Evolutionary conservation across 2,113 vertebrate species (phyloP).

Genomic region (Kobus ellipsiprymnus): DNA sequence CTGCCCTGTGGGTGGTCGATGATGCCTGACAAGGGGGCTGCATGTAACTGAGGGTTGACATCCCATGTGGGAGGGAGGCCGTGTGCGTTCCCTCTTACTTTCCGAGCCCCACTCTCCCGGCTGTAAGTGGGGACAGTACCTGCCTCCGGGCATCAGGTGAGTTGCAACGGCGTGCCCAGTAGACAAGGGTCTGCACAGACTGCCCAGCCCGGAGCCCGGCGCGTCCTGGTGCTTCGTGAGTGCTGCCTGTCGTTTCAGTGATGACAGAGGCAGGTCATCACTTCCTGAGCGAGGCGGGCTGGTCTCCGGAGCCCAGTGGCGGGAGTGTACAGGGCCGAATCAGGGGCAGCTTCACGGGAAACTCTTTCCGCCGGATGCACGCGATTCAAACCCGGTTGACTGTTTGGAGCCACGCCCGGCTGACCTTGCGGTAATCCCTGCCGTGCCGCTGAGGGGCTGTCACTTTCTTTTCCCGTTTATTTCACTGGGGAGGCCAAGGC

Average conservation of each 20-base stretch:
- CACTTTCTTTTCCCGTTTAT: not conserved
- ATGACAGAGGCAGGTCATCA: not conserved
- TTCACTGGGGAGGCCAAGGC: not conserved
- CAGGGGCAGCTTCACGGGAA: not conserved
- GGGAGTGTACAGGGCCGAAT: fast-evolving
- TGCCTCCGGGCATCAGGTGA: fast-evolving
- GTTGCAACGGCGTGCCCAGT: fast-evolving
- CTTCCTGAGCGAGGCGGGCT: fast-evolving
- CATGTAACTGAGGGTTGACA: not conserved
- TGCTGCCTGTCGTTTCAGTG: not conserved
- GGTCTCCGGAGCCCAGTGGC: fast-evolving
- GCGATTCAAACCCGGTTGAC: fast-evolving
- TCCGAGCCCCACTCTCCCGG: not conserved
- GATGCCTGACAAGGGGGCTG: not conserved
- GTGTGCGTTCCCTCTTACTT: not conserved
- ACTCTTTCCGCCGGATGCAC: not conserved
- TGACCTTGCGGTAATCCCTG: fast-evolving
- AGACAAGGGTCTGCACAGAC: not conserved
- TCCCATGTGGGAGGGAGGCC: not conserved
- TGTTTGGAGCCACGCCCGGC: not conserved
- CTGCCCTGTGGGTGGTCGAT: not conserved
- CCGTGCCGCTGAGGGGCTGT: not conserved
- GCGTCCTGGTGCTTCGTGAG: fast-evolving
- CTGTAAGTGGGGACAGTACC: not conserved
- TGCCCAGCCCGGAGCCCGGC: not conserved